Conservation (phyloP, 2,113 vertebrate genomes). For the Corythornis cristatus region DNA sequence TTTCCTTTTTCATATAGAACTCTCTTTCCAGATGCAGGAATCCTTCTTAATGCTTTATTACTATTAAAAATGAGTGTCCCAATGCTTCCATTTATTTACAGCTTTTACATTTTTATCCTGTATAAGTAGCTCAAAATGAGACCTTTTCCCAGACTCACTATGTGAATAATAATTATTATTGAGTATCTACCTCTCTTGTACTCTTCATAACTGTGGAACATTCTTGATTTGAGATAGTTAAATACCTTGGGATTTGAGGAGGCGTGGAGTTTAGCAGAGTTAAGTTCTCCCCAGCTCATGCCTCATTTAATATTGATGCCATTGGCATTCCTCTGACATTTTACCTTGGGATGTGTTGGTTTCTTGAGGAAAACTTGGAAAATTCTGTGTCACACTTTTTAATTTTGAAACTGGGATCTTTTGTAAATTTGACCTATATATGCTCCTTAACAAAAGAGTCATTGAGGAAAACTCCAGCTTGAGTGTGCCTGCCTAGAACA, state of each 20-base stretch:
- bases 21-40: background rate
- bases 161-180: background rate
- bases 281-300: background rate
- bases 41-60: background rate
- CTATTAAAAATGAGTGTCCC: background rate
- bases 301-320: background rate
- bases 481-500: background rate
- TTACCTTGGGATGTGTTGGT: background rate
- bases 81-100: background rate
- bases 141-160: background rate
- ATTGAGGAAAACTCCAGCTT: background rate
- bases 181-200: background rate
- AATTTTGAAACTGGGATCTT: background rate
- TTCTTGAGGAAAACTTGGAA: background rate
- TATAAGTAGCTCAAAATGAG: background rate
- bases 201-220: background rate
- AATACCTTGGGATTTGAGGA: background rate
- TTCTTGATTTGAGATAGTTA: background rate
- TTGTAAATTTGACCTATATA: background rate
- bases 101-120: background rate
- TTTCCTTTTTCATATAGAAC: background rate
- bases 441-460: background rate
- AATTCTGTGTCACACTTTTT: background rate
- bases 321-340: background rate
- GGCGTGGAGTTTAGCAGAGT: background rate